Conservation (phyloP, 2,888 invertebrate species). For the Pyrocoelia pectoralis region DNA sequence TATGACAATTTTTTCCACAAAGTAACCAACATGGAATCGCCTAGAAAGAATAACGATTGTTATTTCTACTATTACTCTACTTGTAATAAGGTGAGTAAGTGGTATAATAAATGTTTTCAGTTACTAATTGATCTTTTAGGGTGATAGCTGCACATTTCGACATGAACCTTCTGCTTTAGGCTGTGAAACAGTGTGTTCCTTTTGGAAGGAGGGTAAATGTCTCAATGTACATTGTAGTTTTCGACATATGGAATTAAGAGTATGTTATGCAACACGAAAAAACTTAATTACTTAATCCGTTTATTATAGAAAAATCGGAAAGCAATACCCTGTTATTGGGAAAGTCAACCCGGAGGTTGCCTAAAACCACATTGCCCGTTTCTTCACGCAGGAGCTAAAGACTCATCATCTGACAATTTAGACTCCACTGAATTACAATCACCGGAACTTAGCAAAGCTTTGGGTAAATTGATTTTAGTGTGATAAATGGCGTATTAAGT, state of each 20-base stretch:
- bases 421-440: slow-evolving; percentile 40
- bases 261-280: slow-evolving; percentile 49
- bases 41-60: slow-evolving; percentile 83
- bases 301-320: slow-evolving; percentile 78
- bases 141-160: slow-evolving; percentile 81
- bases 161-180: slow-evolving; percentile 86
- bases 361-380: slow-evolving; percentile 87
- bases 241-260: slow-evolving; percentile 86
- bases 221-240: slow-evolving; percentile 79
- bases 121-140: slow-evolving; percentile 62
- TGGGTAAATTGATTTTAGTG: slow-evolving; percentile 16
- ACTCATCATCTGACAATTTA: slow-evolving; percentile 41
- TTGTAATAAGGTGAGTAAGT: slow-evolving; percentile 76
- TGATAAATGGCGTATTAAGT: too few species aligned
- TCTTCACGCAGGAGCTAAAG: slow-evolving; percentile 67
- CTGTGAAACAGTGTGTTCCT: slow-evolving; percentile 81
- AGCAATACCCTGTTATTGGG: slow-evolving; percentile 87
- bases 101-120: background rate
- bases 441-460: slow-evolving; percentile 30
- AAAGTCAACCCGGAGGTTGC: slow-evolving; percentile 84
- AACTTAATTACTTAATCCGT: background rate
- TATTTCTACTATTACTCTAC: slow-evolving; percentile 90
- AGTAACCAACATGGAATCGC: slow-evolving; percentile 70
- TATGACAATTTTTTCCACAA: slow-evolving; percentile 61
- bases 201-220: slow-evolving; percentile 86